Conservation (phyloP, 1,140 invertebrate species). For the Drosophila virilis region DNA sequence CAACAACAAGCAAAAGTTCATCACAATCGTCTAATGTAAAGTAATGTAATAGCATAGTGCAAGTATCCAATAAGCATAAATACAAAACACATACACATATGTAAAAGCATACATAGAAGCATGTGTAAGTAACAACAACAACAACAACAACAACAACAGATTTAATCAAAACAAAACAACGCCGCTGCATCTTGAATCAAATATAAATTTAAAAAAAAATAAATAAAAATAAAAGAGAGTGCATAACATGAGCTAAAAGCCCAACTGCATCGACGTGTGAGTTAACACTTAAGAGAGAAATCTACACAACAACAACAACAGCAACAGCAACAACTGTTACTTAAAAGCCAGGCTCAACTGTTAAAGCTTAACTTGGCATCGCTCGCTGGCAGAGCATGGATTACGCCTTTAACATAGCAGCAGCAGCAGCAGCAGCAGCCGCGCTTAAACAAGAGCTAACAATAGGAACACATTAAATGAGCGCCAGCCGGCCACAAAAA, state of each 20-base stretch:
- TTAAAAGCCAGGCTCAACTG: constrained; percentile 36
- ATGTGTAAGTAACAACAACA: constrained; percentile 22
- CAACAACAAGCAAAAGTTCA: constrained; percentile 21
- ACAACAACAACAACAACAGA: constrained; percentile 25
- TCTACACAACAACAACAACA: constrained; percentile 5
- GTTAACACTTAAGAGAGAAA: constrained; percentile 24
- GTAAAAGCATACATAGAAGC: constrained; percentile 2
- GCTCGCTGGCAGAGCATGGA: constrained; percentile 64
- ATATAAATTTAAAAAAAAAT: neutral
- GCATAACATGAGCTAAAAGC: constrained; percentile 22
- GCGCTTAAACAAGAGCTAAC: constrained; percentile 23
- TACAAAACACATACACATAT: constrained; percentile 20
- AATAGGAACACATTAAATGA: constrained; percentile 59
- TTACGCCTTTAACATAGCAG: constrained; percentile 45
- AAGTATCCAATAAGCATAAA: constrained; percentile 22
- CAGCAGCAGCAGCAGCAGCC: constrained; percentile 21
- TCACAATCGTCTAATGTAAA: constrained; percentile 14
- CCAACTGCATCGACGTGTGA: constrained; percentile 7
- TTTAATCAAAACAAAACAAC: constrained; percentile 40
- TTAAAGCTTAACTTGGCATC: constrained; percentile 4
- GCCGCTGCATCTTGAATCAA: constrained; percentile 36
- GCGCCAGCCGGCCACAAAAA: constrained; percentile 67
- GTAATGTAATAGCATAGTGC: constrained; percentile 17
- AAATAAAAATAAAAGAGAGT: constrained; percentile 10
- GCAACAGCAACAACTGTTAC: constrained; percentile 17